These are phyloP conservation scores for Augochlorella aurata DNA, from an alignment of 2,888 invertebrate species.

Conservation along the genomic window DNA sequence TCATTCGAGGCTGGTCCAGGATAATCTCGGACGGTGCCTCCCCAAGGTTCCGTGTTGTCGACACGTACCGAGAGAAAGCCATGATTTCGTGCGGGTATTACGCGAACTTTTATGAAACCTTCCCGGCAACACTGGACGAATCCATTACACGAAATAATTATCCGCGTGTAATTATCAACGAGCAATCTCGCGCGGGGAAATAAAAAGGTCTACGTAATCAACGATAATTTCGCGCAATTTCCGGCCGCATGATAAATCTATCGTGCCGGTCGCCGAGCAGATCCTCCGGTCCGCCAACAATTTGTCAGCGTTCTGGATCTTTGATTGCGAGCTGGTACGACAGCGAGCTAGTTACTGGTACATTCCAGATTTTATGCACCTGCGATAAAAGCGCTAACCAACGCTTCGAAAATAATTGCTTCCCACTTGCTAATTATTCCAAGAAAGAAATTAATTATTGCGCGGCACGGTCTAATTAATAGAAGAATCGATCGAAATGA, in stretches of 20 bases:
- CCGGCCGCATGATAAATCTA: constrained; percentile 13
- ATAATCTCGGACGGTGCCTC: constrained; percentile 64
- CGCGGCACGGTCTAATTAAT: too few species aligned
- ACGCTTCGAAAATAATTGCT: too few species aligned
- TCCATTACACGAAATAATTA: constrained; percentile 51
- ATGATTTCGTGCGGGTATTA: constrained; percentile 53
- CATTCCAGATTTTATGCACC: too few species aligned
- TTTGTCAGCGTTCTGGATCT: not conserved
- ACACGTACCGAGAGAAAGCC: constrained; percentile 39
- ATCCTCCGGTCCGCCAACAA: constrained; percentile 9
- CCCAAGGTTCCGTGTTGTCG: constrained; percentile 46
- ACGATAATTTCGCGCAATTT: constrained; percentile 40
- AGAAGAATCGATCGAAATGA: too few species aligned
- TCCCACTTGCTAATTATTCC: too few species aligned
- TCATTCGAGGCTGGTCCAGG: constrained; percentile 58
- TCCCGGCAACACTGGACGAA: constrained; percentile 33
- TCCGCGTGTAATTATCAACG: constrained; percentile 38
- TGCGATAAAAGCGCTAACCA: too few species aligned
- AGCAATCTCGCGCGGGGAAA: constrained; percentile 7
- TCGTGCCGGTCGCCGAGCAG: not conserved
- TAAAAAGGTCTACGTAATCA: constrained; percentile 27
- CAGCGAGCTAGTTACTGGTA: not conserved
- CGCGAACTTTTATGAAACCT: constrained; percentile 33
- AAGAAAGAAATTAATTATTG: too few species aligned
- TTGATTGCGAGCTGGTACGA: not conserved